Base-by-base conservation (phyloP, 2,888 invertebrate genomes). In the Scaptomyza flava region DNA sequence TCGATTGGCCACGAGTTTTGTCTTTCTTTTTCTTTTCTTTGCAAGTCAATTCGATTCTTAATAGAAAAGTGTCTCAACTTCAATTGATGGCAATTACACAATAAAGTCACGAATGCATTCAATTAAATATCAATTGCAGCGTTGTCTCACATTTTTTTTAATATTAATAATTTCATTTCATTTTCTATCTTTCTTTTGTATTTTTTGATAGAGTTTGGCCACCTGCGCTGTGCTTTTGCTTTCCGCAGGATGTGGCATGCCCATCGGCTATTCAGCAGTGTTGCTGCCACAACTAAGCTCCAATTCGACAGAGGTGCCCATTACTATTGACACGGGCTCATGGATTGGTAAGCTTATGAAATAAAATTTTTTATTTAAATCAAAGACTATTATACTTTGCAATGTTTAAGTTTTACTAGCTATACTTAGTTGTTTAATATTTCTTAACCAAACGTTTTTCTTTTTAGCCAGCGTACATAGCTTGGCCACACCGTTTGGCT, bases 221-320 rank as follows among this genome's bases (percentile, higher is more conserved):
- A 95, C 96, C 52, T 94, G 95, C 76, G 95, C 96, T 0, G 94
- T 96, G 50, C 93, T 96, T 71, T 91, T 96, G 59, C 92, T 95
- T 71, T 94, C 95, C 0, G 95, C 95, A n/a, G 95, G 95, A 38
- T 95, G 95, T 47, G 96, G 96, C 4, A 96, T 96, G 93, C 96
- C 96, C 27, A 96, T 96, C 69, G 96, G 96, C 43, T 92, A 89
- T 62, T 96, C 96, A 3, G 96, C 96, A 0, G 94, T 96, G 27
- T 93, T 96, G n/a, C 91, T 96, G 60, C 96, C 96, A 0, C 96
- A 96, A 89, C 93, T 96, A 14, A 92, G 94, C 58, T 90, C 93
- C 66, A 95, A 95, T 93, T 76, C 93, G 93, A 51, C 93, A 94
- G 93, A 93, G 62, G 82, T 91, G 56, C 71, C 93, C 73, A 94